Base-by-base conservation (phyloP, 1,140 invertebrate genomes). In the Lepidurus apus region DNA sequence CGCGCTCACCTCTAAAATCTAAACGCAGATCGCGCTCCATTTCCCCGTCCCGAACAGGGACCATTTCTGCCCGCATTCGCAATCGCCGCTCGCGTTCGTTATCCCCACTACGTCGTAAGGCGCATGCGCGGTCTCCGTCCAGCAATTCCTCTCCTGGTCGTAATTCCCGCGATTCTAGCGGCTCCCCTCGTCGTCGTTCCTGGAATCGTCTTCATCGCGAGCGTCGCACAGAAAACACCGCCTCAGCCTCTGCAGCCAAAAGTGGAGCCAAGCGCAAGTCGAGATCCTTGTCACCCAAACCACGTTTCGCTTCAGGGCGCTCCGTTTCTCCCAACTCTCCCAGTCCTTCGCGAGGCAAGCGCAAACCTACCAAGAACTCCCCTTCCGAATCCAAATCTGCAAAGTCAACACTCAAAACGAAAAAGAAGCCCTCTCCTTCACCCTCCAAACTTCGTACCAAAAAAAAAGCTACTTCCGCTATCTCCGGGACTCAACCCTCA, bases 21-120 rank as follows among this genome's bases (percentile, higher is more conserved):
- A 11, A n/a, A 2, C 78, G 78, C 9, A 77, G 42, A 77, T 77
- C 75, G 26, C 78, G 78, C 10, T 79, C 78, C 24, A 43, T 11
- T 47, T 79, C 78, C 7, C 73, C 73, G 17, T n/a, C 53, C n/a
- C 53, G 53, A 13, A 65, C n/a, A n/a, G 13, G 17, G 4, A 65
- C 53, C 17, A 65, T 1, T 17, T 4, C 43, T 42, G 1, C 78
- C 42, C 47, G 76, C 13, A 7, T 26, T 17, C 17, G 53, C 26
- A 53, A 77, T 47, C 43, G 76, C 45, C 9, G 17, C 44, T 45
- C 42, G 7, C 21, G 43, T 43, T 26, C 43, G 10, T 17, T 24
- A 4, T 75, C 74, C 42, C 43, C n/a, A 34, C 11, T 47, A 21
- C 34, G 74, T 21, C 26, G 75, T 24, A 73, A 78, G 77, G 43